Conservation (phyloP, 1,140 invertebrate genomes). For the Aradophagus sp. region DNA sequence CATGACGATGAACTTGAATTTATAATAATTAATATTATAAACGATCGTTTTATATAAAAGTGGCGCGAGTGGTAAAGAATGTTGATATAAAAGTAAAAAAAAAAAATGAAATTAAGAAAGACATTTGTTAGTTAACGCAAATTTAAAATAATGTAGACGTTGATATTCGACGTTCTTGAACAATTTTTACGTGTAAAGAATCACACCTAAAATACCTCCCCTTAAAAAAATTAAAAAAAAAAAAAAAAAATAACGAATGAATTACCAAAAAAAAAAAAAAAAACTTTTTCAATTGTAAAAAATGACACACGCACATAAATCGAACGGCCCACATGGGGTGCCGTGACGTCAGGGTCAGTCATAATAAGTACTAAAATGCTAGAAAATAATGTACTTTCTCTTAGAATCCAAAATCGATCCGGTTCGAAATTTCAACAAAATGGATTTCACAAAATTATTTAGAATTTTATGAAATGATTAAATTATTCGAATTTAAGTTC, state of each 20-base stretch:
- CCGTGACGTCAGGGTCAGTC: conserved; percentile 34
- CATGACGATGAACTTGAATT: conserved; percentile 56
- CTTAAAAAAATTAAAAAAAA: conserved; percentile 44
- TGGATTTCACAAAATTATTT: no score
- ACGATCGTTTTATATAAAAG: conserved; percentile 64
- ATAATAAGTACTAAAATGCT: conserved; percentile 29
- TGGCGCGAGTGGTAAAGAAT: conserved; percentile 61
- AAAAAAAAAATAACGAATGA: conserved; percentile 5
- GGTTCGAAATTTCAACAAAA: no score
- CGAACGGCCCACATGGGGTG: conserved; percentile 16
- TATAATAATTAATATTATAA: conserved; percentile 61
- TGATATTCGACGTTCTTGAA: conserved; percentile 55
- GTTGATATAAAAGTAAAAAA: conserved; percentile 58
- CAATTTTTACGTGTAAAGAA: conserved; percentile 65
- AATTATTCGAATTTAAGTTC: no score
- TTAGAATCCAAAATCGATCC: no score
- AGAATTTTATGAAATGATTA: no score
- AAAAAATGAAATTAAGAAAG: no score
- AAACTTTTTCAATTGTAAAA: conserved; percentile 43
- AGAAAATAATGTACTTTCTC: no score
- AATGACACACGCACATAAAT: conserved; percentile 47
- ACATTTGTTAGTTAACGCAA: conserved; percentile 56
- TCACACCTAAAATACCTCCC: conserved; percentile 65
- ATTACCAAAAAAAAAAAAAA: no score
- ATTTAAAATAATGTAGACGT: conserved; percentile 50